A percentile compares a stretch with the other conserved stretches of the same genome.
Conservation (phyloP, 2,888 invertebrate genomes). For the Campoletis raptor region DNA sequence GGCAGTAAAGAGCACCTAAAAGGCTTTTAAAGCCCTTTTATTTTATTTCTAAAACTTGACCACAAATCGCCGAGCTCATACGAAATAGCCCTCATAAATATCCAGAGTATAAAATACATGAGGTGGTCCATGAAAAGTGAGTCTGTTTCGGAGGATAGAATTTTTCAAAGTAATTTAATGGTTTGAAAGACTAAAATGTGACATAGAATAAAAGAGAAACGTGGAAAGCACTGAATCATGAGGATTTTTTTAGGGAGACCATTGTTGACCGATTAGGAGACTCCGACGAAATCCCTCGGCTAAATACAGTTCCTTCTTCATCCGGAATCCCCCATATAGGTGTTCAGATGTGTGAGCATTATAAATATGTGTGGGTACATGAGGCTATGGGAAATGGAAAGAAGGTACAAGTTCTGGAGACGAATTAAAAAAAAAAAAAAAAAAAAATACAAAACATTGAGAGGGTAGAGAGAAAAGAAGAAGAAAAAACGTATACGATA, state of each 20-base stretch:
- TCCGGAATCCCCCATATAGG: conserved; percentile 18
- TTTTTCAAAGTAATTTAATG: background rate
- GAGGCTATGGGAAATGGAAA: conserved; percentile 39
- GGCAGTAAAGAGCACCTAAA: background rate
- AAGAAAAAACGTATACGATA: conserved; percentile 27
- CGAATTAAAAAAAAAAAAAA: conserved; percentile 40
- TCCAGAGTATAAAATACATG: background rate
- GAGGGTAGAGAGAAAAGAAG: background rate
- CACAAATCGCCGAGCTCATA: background rate
- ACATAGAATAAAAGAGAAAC: background rate
- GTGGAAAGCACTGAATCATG: background rate
- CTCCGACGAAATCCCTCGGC: background rate
- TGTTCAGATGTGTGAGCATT: background rate
- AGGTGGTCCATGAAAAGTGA: background rate
- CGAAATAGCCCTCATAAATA: conserved; percentile 8
- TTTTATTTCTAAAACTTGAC: conserved; percentile 10
- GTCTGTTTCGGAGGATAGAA: background rate
- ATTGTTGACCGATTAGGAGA: background rate
- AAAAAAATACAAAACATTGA: background rate
- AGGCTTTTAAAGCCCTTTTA: background rate
- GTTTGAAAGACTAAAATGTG: background rate
- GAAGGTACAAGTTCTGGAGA: conserved; percentile 50
- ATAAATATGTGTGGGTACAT: background rate
- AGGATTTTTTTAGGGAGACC: background rate
- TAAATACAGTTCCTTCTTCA: background rate